Percentiles rank a stretch among this genome's conserved stretches.
phyloP scores from a whole-genome alignment of 2,113 vertebrate genomes.

The Pholis gunnellus region DNA sequence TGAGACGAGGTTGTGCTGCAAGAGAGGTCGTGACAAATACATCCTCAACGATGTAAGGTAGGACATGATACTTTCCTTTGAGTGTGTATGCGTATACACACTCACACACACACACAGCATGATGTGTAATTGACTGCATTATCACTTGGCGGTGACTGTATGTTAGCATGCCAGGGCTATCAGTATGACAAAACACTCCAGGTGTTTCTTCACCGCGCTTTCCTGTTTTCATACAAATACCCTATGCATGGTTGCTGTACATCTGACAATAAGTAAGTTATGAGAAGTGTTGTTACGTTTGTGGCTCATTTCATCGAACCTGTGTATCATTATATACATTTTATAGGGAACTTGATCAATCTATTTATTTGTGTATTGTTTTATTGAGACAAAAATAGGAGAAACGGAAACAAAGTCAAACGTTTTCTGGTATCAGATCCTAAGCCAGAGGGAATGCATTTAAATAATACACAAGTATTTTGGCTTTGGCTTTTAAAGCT shows the following conservation, averaged over 20 bases:
- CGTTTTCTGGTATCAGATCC: background rate
- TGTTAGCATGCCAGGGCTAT: background rate
- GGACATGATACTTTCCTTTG: background rate
- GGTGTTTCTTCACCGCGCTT: background rate
- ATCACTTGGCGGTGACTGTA: background rate
- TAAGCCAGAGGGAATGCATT: background rate
- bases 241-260: background rate
- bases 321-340: background rate
- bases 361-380: background rate
- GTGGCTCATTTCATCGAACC: background rate
- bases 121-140: background rate
- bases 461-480: background rate
- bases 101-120: too few species aligned
- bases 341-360: background rate
- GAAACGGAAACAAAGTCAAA: constrained; percentile 4
- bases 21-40: constrained; percentile 64
- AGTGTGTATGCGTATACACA: background rate
- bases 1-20: constrained; percentile 69
- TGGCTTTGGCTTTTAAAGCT: background rate
- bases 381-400: background rate
- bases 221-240: background rate
- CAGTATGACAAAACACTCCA: background rate
- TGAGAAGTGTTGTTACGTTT: background rate
- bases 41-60: constrained; percentile 85
- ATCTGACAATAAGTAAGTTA: background rate